Conservation (phyloP, 2,888 invertebrate genomes). For the Tenthredo notha region DNA sequence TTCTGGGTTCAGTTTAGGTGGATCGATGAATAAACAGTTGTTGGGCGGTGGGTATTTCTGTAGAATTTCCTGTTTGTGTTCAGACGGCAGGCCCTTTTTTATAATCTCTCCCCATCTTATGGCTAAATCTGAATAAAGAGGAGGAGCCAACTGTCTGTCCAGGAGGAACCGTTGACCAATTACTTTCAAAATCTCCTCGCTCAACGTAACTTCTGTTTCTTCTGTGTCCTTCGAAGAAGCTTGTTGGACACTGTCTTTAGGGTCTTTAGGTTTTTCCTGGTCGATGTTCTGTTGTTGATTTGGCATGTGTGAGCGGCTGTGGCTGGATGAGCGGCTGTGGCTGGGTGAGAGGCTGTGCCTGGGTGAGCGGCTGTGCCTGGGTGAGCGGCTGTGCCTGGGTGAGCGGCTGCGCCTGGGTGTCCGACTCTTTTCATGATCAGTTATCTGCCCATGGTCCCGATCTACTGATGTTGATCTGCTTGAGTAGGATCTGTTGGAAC, state of each 20-base stretch:
- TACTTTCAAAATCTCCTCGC: neutral
- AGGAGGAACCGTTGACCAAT: neutral
- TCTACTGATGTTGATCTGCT: neutral
- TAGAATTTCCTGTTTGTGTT: neutral
- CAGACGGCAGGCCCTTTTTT: neutral
- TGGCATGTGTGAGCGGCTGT: too few species aligned
- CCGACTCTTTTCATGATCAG: too few species aligned
- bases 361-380: too few species aligned
- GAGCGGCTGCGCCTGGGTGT: too few species aligned
- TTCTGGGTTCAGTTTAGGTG: conserved; percentile 20
- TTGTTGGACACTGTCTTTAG: neutral
- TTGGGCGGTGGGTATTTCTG: neutral
- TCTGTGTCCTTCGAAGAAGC: neutral
- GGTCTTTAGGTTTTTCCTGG: neutral
- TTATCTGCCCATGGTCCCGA: too few species aligned
- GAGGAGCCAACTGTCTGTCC: conserved; percentile 2
- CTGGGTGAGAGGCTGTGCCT: too few species aligned
- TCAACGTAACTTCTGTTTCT: neutral
- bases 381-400: too few species aligned
- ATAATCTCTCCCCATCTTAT: conserved; percentile 11
- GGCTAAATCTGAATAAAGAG: neutral
- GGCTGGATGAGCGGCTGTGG: too few species aligned
- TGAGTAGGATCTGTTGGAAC: neutral
- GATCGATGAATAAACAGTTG: conserved; percentile 13
- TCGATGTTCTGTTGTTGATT: too few species aligned